Evolutionary conservation across 2,797 vertebrate genomes (phyloP).

Genomic region (Scolopax rusticola): DNA sequence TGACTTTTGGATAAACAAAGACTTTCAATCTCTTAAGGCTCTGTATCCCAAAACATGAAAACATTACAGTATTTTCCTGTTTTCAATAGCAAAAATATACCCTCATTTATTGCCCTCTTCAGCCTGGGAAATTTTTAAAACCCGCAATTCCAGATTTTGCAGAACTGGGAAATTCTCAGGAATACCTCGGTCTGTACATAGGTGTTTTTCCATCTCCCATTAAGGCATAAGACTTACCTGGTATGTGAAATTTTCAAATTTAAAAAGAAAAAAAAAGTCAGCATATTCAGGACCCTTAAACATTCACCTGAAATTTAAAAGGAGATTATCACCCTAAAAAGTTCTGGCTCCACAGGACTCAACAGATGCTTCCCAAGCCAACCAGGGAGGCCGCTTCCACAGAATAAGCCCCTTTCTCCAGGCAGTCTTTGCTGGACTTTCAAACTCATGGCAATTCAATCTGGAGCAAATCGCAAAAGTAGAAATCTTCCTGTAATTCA

Average conservation of each 20-base stretch:
- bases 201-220: not conserved
- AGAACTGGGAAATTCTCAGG: not conserved
- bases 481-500: conserved; percentile 14
- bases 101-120: not conserved
- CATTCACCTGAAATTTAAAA: not conserved
- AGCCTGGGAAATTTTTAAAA: not conserved
- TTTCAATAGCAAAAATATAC: not conserved
- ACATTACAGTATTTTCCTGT: not conserved
- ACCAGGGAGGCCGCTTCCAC: not conserved
- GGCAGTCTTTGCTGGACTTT: not conserved
- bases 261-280: not conserved
- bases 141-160: not conserved
- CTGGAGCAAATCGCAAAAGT: not conserved
- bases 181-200: not conserved
- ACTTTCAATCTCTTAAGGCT: not conserved
- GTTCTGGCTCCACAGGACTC: not conserved
- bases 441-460: not conserved
- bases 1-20: conserved; percentile 34
- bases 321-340: not conserved
- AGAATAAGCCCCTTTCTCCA: not conserved
- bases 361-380: not conserved
- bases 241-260: not conserved
- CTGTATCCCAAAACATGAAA: not conserved
- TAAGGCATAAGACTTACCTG: not conserved
- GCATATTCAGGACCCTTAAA: not conserved